Evolutionary conservation across 30 jellyfish, hydroid and myxozoan species (phyloP).

Genomic region (Turritopsis dohrnii): DNA sequence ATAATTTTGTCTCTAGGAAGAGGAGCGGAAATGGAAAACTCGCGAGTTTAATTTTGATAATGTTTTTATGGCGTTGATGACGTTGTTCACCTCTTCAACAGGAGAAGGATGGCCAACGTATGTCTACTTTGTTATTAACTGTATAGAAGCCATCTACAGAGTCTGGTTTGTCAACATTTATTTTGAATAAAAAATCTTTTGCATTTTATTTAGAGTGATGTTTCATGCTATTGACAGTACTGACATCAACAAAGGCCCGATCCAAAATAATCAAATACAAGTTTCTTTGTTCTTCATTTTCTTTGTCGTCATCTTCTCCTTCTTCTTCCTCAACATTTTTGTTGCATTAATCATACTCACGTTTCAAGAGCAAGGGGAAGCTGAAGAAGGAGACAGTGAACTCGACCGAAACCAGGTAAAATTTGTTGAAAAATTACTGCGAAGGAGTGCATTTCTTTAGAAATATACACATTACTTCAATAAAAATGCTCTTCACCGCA

Average conservation of each 20-base stretch:
- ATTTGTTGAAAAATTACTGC: too few species aligned
- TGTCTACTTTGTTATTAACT: neutral
- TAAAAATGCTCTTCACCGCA: neutral
- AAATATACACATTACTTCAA: too few species aligned
- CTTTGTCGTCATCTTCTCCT: slow-evolving; percentile 95
- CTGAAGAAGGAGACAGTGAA: slow-evolving; percentile 99
- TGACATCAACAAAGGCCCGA: slow-evolving; percentile 89
- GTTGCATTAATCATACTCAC: slow-evolving; percentile 96
- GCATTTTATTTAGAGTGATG: slow-evolving; percentile 72
- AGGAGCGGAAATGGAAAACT: slow-evolving; percentile 72
- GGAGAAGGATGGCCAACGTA: slow-evolving; percentile 99
- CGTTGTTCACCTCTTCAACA: slow-evolving; percentile 94
- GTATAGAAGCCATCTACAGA: neutral
- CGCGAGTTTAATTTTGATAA: slow-evolving; percentile 84
- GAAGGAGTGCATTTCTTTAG: too few species aligned
- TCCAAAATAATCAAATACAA: slow-evolving; percentile 87
- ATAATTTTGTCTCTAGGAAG: slow-evolving; percentile 49
- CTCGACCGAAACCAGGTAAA: slow-evolving; percentile 96
- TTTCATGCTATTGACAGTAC: slow-evolving; percentile 95
- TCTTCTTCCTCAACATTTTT: slow-evolving; percentile 94
- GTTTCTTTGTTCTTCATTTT: slow-evolving; percentile 90
- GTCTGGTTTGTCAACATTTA: neutral
- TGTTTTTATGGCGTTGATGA: slow-evolving; percentile 64
- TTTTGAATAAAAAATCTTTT: neutral
- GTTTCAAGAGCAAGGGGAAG: slow-evolving; percentile 99